Evolutionary conservation across 2,113 vertebrate genomes (phyloP).

Genomic region (Numenius arquata): DNA sequence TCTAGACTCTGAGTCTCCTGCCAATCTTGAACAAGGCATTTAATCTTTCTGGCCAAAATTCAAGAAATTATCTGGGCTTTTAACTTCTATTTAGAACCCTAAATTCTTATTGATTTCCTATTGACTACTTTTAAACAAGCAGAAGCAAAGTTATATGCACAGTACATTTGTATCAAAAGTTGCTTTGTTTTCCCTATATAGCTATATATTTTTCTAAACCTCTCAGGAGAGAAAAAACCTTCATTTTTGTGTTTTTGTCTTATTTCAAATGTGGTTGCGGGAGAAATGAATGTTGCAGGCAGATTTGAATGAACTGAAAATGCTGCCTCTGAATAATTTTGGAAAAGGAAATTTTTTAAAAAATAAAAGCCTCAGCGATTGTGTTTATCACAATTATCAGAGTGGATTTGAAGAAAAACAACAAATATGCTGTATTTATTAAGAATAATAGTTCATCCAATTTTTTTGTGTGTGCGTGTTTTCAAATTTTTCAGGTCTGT

Average conservation of each 20-base stretch:
- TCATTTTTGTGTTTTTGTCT: accelerated
- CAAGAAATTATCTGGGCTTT: slow-evolving; percentile 47
- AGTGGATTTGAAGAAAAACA: neutral
- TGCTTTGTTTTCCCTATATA: neutral
- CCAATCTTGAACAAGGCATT: slow-evolving; percentile 27
- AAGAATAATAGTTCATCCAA: neutral
- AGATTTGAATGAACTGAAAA: neutral
- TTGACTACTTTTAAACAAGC: slow-evolving; percentile 20
- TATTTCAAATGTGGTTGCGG: neutral
- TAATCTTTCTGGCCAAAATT: slow-evolving; percentile 17
- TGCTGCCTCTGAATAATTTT: neutral
- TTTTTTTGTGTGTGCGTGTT: neutral
- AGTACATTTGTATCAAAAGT: neutral
- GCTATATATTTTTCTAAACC: neutral
- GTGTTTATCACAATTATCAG: neutral
- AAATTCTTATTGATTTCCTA: slow-evolving; percentile 46
- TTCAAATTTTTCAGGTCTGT: neutral
- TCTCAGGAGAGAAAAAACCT: neutral
- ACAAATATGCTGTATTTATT: neutral
- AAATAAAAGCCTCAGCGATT: neutral
- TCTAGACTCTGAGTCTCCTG: neutral
- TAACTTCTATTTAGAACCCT: slow-evolving; percentile 29
- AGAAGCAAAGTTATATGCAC: neutral
- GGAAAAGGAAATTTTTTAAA: neutral
- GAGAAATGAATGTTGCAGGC: neutral